These are phyloP conservation scores for Picus viridis DNA, from an alignment of 2,797 vertebrate species.

Conservation along the genomic window DNA sequence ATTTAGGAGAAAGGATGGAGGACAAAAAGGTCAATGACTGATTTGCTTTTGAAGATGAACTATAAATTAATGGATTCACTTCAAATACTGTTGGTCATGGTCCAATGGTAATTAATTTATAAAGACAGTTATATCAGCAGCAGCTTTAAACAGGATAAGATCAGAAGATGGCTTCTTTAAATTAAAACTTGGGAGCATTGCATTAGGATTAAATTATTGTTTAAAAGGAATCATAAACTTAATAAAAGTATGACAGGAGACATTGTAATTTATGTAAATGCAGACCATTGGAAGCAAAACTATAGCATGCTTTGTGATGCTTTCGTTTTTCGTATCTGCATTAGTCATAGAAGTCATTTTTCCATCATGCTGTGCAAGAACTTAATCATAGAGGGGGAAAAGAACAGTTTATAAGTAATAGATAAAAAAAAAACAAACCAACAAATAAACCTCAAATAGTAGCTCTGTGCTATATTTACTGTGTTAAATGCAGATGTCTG, in stretches of 20 bases:
- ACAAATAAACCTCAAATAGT: not conserved
- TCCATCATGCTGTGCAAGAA: not conserved
- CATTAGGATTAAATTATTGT: slow-evolving; percentile 52
- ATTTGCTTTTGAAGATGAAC: slow-evolving; percentile 55
- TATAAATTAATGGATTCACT: slow-evolving; percentile 34
- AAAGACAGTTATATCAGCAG: slow-evolving; percentile 44
- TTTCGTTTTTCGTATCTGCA: not conserved
- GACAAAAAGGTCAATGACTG: slow-evolving; percentile 62
- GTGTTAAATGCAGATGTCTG: not conserved
- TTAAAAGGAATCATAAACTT: slow-evolving; percentile 33
- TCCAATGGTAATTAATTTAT: slow-evolving; percentile 53
- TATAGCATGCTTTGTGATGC: not conserved
- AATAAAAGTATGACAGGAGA: slow-evolving; percentile 2
- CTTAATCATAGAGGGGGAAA: not conserved
- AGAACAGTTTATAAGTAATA: not conserved
- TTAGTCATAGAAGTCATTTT: not conserved
- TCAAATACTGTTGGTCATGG: not conserved
- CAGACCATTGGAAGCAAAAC: not conserved
- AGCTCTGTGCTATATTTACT: not conserved
- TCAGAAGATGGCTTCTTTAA: slow-evolving; percentile 40
- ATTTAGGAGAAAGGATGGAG: slow-evolving; percentile 5
- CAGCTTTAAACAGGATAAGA: slow-evolving; percentile 44
- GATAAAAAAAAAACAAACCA: not conserved
- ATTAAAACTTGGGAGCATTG: slow-evolving; percentile 14
- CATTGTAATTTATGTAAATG: not conserved